phyloP scores from a whole-genome alignment of 2,888 invertebrate species.

The Campopleginae sp. region DNA sequence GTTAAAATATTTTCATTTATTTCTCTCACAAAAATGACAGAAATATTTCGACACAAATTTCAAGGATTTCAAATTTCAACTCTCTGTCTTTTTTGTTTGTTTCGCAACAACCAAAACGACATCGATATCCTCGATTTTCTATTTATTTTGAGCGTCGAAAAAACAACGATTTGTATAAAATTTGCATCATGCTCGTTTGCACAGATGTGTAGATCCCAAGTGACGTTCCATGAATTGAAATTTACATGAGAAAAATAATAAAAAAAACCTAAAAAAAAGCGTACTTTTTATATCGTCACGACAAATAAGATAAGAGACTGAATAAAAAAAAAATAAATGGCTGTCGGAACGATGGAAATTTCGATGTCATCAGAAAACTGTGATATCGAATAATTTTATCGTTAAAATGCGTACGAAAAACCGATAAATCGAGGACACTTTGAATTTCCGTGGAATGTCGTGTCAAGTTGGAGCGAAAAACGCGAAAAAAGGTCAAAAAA shows the following conservation, averaged over 20 bases:
- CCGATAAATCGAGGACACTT: background rate
- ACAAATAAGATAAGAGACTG: too few species aligned
- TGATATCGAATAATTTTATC: background rate
- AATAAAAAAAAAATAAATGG: too few species aligned
- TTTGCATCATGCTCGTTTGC: background rate
- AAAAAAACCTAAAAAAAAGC: too few species aligned
- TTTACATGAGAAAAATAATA: too few species aligned
- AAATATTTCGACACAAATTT: background rate
- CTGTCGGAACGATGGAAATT: too few species aligned
- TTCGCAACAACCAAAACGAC: too few species aligned
- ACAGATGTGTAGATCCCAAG: too few species aligned
- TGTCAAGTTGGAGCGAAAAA: background rate
- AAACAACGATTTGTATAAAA: background rate
- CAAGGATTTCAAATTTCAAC: background rate
- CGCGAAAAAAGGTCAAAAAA: background rate
- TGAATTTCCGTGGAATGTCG: background rate
- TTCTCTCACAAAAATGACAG: background rate
- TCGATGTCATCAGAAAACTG: background rate
- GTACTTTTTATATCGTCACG: too few species aligned
- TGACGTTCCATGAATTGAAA: too few species aligned
- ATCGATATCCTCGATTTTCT: too few species aligned
- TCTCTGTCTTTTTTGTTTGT: too few species aligned
- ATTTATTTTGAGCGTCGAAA: background rate
- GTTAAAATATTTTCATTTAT: background rate
- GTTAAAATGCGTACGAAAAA: background rate